A percentile compares a stretch with the other conserved stretches of the same genome.
Evolutionary conservation across 2,113 vertebrate genomes (phyloP).

Genomic region (Poeciliopsis prolifica): DNA sequence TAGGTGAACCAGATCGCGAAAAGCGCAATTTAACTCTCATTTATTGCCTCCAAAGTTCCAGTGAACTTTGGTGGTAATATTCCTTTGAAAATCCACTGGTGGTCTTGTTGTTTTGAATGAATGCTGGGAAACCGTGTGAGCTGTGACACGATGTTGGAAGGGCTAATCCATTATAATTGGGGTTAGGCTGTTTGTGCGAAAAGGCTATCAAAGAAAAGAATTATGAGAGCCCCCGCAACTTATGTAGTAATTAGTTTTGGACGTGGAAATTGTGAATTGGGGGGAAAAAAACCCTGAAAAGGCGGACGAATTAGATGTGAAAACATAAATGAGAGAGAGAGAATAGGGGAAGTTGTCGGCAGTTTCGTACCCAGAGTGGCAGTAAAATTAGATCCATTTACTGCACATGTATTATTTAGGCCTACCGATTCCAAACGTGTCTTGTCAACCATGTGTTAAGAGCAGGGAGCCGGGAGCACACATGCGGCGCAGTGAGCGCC

Average conservation of each 20-base stretch:
- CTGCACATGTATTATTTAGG: conserved; percentile 76
- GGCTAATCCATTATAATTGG: conserved; percentile 72
- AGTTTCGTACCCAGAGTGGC: conserved; percentile 20
- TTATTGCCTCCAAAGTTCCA: conserved; percentile 53
- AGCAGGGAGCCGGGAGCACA: conserved; percentile 37
- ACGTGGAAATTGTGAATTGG: conserved; percentile 17
- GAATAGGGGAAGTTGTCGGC: not conserved
- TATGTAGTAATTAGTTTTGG: conserved; percentile 50
- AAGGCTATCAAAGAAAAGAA: not conserved
- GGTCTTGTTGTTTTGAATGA: conserved; percentile 43
- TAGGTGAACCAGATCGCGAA: conserved; percentile 65
- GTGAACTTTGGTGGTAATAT: conserved; percentile 43
- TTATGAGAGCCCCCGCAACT: conserved; percentile 2
- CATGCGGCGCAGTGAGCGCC: conserved; percentile 46
- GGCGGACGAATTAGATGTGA: not conserved
- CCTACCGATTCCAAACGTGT: conserved; percentile 55
- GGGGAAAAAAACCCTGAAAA: too few species aligned
- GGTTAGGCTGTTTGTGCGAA: conserved; percentile 45
- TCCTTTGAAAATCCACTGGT: conserved; percentile 45
- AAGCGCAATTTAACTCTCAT: conserved; percentile 65
- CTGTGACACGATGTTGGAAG: conserved; percentile 51
- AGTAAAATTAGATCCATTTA: conserved; percentile 77
- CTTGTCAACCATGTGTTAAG: conserved; percentile 72
- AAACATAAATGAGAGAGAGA: not conserved
- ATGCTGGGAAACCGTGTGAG: conserved; percentile 46